Conservation (phyloP, 2,113 vertebrate genomes). For the Noctilio leporinus region DNA sequence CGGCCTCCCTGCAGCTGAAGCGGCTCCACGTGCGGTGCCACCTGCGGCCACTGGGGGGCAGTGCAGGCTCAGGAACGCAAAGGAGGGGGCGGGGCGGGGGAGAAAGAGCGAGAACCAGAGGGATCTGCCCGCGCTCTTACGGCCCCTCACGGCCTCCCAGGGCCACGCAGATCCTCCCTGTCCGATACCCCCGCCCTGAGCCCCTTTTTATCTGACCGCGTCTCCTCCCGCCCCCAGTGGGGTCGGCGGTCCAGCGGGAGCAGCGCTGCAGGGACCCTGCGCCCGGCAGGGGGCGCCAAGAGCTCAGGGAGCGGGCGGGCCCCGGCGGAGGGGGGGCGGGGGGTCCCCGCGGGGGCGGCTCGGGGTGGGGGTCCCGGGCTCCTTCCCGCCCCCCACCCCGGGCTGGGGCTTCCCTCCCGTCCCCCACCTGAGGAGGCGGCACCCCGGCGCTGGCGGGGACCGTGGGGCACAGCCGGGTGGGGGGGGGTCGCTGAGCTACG, state of each 20-base stretch:
- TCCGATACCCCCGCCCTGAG: background rate
- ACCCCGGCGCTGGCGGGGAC: background rate
- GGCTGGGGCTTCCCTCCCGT: background rate
- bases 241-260: accelerated
- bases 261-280: background rate
- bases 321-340: accelerated
- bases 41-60: background rate
- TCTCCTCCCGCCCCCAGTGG: accelerated
- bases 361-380: accelerated
- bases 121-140: background rate
- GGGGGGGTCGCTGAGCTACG: accelerated
- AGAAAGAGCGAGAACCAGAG: background rate
- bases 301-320: background rate
- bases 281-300: background rate
- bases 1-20: background rate
- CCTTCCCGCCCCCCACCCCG: background rate
- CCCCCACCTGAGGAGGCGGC: background rate
- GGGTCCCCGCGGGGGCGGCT: too few relatives aligned
- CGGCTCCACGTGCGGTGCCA: background rate
- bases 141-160: accelerated
- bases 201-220: background rate
- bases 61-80: background rate
- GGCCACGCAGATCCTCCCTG: background rate
- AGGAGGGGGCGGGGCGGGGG: too few relatives aligned
- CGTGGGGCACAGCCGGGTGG: background rate